A percentile compares a stretch with the other conserved stretches of the same genome.
Conservation (phyloP, 2,888 invertebrate species). For the Steinernema hermaphroditum region DNA sequence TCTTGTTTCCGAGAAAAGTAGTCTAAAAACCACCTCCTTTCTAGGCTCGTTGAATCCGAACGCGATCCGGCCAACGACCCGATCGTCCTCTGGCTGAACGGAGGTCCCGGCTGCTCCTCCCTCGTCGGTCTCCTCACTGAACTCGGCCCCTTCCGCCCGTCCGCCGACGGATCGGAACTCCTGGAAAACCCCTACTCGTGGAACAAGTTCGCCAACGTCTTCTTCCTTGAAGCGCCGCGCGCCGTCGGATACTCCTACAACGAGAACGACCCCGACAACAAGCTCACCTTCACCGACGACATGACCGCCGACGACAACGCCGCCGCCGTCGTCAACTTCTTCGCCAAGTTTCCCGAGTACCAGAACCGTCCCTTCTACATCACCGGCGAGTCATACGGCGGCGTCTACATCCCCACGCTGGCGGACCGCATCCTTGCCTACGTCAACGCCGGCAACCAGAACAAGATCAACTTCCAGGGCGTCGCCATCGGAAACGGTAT, state of each 20-base stretch:
- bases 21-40: too few relatives aligned
- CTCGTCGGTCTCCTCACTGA: slow-evolving; percentile 67
- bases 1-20: neutral
- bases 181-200: slow-evolving; percentile 60
- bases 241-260: slow-evolving; percentile 68
- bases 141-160: slow-evolving; percentile 67
- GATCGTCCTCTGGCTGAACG: slow-evolving; percentile 68
- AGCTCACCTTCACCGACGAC: slow-evolving; percentile 44
- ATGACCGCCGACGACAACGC: slow-evolving; percentile 54
- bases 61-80: slow-evolving; percentile 67
- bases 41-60: slow-evolving; percentile 48
- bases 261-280: slow-evolving; percentile 47
- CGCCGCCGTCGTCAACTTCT: slow-evolving; percentile 68
- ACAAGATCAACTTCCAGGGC: slow-evolving; percentile 37
- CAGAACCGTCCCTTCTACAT: slow-evolving; percentile 68
- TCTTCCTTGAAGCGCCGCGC: slow-evolving; percentile 71
- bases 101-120: slow-evolving; percentile 67
- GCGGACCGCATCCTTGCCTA: slow-evolving; percentile 23
- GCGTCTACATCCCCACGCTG: slow-evolving; percentile 43
- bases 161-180: slow-evolving; percentile 51
- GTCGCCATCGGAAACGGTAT: slow-evolving; percentile 65
- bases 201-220: slow-evolving; percentile 68
- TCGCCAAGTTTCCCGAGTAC: slow-evolving; percentile 69
- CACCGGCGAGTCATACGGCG: slow-evolving; percentile 67
- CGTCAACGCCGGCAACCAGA: slow-evolving; percentile 20